Evolutionary conservation across 2,797 vertebrate species (phyloP), one percentile per base, ranked within the genome.

Genomic region (Sebastes miniatus): DNA sequence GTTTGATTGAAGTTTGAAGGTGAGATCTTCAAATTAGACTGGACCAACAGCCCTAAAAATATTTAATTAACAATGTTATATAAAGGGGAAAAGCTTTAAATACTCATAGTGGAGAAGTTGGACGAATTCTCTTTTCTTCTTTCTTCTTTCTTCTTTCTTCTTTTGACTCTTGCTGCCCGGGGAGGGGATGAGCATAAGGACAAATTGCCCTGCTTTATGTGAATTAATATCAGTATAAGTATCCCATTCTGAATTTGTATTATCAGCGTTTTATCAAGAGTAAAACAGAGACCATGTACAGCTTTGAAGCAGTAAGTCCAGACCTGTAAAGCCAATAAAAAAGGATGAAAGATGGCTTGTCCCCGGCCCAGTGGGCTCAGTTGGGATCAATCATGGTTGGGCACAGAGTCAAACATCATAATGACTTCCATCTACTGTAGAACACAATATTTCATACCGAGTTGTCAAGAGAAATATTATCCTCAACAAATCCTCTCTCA

Each of bases 401-500:
- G 76, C 79, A 5, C 27, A 3, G 50, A 77, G 34, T 83, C 80
- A 87, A 83, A 82, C 39, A 7, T 67, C 69, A 24, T 81, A 84
- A 85, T 81, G 73, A 83, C 70, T 84, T 78, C 85, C 77, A 83
- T 76, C 73, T 20, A 79, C 58, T 68, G 43, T 39, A 39, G 18
- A 76, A 69, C 68, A 58, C 43, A 72, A 64, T 64, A 72, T 77
- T 78, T 89, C 75, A 74, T 64, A 39, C 61, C 0, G 56, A 83
- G 50, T 32, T 76, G 71, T 82, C 71, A 77, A 32, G 29, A 79
- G 76, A 85, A 87, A 88, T 72, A 74, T 86, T 89, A 89, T 77
- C 82, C 73, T 71, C 62, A 56, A 69, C 84, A 87, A 90, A 91
- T 83, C 88, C 84, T 59, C 79, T 76, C 73, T 83, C 69, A 87